phyloP scores from a whole-genome alignment of 2,888 invertebrate species.

The Ischnus inquisitorius region DNA sequence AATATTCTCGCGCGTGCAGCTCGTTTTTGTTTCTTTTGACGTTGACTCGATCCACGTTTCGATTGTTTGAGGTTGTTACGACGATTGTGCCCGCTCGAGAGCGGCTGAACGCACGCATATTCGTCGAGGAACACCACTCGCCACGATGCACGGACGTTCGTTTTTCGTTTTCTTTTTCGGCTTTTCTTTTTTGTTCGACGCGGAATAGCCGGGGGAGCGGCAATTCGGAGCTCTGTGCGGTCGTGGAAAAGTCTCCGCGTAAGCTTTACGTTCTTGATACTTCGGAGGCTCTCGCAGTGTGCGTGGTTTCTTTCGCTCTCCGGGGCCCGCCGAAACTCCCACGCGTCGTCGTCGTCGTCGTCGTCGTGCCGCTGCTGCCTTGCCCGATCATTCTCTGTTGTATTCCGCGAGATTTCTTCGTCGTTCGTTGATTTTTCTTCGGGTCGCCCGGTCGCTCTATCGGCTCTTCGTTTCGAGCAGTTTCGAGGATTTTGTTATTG shows the following conservation, averaged over 20 bases:
- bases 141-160: neutral
- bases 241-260: slow-evolving; percentile 28
- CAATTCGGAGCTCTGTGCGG: slow-evolving; percentile 25
- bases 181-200: neutral
- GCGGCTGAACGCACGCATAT: slow-evolving; percentile 8
- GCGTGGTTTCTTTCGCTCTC: neutral
- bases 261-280: slow-evolving; percentile 55
- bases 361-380: neutral
- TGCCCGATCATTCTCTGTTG: neutral
- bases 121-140: slow-evolving; percentile 8
- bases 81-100: neutral
- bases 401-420: slow-evolving; percentile 2
- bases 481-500: neutral
- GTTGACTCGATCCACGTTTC: neutral
- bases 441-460: neutral
- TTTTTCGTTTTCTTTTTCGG: neutral
- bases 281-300: slow-evolving; percentile 13
- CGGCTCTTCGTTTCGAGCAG: neutral
- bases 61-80: slow-evolving; percentile 4
- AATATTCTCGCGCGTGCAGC: neutral
- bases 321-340: slow-evolving; percentile 72
- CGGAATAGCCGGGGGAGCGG: neutral
- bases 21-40: neutral
- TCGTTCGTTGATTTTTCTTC: neutral
- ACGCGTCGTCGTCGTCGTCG: slow-evolving; percentile 73